Base-by-base conservation (phyloP, 2,113 vertebrate species). In the Phalacrocorax carbo region DNA sequence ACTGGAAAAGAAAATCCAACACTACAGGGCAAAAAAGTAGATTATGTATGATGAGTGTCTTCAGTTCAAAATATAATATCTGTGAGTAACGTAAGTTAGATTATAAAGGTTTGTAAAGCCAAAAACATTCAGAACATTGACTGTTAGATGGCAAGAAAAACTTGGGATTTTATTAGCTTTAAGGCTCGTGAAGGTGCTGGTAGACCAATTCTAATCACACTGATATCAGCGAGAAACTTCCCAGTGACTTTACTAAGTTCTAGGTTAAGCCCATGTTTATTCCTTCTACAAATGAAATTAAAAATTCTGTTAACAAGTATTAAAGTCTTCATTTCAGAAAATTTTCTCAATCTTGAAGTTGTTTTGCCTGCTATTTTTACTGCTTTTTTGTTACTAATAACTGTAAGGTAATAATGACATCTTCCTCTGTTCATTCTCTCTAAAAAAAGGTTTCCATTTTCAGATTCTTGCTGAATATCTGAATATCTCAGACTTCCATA, bases 401-500 rank as follows among this genome's bases (percentile, higher is more conserved):
- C 22, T 40, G 7, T 65, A 83, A 48, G 32, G 25, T 66, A 52
- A 55, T 44, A 86, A 42, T 51, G 23, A 11, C 21, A 70, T 34
- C 16, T 84, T 92, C 23, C 60, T 55, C 48, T 55, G 9, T 10
- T 79, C 48, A 55, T 54, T 38, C 26, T 68, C 16, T 46, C 34
- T 81, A 44, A 65, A 95, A 44, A 65, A 95, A 49, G 2, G 26
- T 84, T 87, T 86, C 26, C 22, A 52, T 30, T 81, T 77, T 72
- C 20, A 60, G 6, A 44, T 89, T 86, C 93, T 84, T 91, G 2
- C 52, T 86, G 32, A 93, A 91, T 90, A 80, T 58, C 85, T 97
- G 82, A 97, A 49, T 92, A 62, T 54, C 38, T 80, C 48, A 90
- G 36, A 88, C 87, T 97, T 97, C 86, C 46, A 16, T 92, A 95